phyloP scores from a whole-genome alignment of 92 coral and sea anemone species.

The Epizoanthus stellaris region DNA sequence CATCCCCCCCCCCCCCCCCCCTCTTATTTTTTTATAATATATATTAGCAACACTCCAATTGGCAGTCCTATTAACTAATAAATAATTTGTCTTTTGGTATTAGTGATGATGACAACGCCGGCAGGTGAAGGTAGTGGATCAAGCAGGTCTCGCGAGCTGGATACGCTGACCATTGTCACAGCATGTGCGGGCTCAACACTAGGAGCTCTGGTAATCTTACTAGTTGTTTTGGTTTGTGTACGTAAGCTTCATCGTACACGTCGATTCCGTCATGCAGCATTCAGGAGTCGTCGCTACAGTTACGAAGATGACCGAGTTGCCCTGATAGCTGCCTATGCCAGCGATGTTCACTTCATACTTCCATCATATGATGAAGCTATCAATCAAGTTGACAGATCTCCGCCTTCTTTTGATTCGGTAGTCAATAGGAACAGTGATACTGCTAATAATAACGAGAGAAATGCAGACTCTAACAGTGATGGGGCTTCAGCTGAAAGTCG shows the following conservation, averaged over 20 bases:
- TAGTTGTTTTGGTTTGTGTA: conserved; percentile 81
- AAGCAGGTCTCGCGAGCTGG: conserved; percentile 56
- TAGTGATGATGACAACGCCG: neutral
- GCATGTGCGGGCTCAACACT: conserved; percentile 96
- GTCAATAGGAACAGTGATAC: conserved; percentile 37
- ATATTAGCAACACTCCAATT: too few relatives aligned
- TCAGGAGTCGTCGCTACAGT: conserved; percentile 80
- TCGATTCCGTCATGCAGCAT: conserved; percentile 69
- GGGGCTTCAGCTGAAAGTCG: neutral
- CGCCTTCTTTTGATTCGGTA: conserved; percentile 88
- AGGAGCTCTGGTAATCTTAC: conserved; percentile 87
- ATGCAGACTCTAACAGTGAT: neutral
- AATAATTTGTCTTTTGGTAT: neutral
- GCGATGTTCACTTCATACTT: conserved; percentile 85
- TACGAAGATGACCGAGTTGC: conserved; percentile 92
- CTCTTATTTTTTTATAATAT: too few relatives aligned
- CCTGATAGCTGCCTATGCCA: conserved; percentile 80
- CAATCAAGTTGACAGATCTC: conserved; percentile 81
- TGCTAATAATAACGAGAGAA: conserved; percentile 16
- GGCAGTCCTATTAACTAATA: neutral
- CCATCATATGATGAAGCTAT: conserved; percentile 99
- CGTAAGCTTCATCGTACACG: conserved; percentile 92
- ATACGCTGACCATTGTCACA: conserved; percentile 92
- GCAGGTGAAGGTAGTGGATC: neutral
- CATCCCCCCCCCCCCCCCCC: too few relatives aligned